Evolutionary conservation across 1,140 invertebrate genomes (phyloP).

Genomic region (Leptopilina clavipes): DNA sequence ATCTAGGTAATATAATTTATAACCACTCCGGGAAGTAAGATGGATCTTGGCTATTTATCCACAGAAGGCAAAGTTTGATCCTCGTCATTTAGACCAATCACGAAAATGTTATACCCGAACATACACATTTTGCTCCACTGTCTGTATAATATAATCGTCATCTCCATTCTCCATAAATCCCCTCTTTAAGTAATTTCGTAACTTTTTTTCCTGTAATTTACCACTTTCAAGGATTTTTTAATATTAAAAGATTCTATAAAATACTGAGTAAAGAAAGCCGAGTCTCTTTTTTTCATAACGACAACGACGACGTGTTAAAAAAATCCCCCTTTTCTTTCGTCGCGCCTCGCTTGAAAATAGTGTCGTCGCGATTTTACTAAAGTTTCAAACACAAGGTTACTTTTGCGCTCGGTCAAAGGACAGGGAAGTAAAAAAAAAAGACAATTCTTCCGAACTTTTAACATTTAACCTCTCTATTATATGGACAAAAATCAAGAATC

Average conservation of each 20-base stretch:
- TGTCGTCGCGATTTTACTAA: not conserved
- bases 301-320: not conserved
- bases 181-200: too few relatives aligned
- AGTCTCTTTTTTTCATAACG: conserved; percentile 7
- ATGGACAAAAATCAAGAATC: conserved; percentile 45
- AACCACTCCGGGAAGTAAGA: conserved; percentile 55
- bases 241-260: conserved; percentile 64
- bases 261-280: conserved; percentile 39
- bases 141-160: conserved; percentile 54
- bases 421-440: not conserved
- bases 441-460: conserved; percentile 51
- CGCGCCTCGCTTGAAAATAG: not conserved
- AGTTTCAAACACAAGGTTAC: conserved; percentile 6
- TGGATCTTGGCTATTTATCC: conserved; percentile 58
- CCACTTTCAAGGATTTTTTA: conserved; percentile 49
- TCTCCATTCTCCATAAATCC: conserved; percentile 32
- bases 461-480: conserved; percentile 56
- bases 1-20: conserved; percentile 43
- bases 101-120: not conserved
- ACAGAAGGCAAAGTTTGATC: conserved; percentile 37
- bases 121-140: conserved; percentile 43
- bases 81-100: conserved; percentile 41
- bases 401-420: not conserved
- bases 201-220: conserved; percentile 51
- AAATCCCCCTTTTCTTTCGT: not conserved